Conservation (phyloP, 2,797 vertebrate genomes). For the Loriculus beryllinus region DNA sequence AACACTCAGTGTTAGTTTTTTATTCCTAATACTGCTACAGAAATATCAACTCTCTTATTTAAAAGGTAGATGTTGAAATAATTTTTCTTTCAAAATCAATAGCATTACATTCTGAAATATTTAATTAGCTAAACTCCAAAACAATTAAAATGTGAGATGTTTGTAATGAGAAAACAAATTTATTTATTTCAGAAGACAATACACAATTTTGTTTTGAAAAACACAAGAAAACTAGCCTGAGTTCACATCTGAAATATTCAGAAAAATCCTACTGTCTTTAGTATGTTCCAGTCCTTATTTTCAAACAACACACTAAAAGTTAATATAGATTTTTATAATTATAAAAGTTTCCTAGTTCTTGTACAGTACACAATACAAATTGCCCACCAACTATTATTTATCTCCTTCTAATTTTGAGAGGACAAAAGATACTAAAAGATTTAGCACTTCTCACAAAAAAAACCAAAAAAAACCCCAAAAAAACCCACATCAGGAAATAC, state of each 20-base stretch:
- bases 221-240: constrained; percentile 99
- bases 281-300: constrained; percentile 91
- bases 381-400: constrained; percentile 91
- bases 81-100: constrained; percentile 20
- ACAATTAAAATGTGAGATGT: constrained; percentile 45
- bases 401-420: constrained; percentile 88
- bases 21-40: constrained; percentile 46
- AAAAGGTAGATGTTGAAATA: constrained; percentile 26
- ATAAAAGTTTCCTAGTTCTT: constrained; percentile 95
- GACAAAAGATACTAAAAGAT: constrained; percentile 90
- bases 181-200: constrained; percentile 98
- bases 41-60: constrained; percentile 60
- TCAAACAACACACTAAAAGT: constrained; percentile 98
- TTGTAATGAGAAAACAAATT: constrained; percentile 94
- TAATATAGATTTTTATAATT: constrained; percentile 96
- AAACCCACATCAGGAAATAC: constrained; percentile 85
- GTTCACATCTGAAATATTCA: constrained; percentile 99
- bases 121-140: background rate
- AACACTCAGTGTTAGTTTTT: constrained; percentile 58
- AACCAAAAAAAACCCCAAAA: too few species aligned
- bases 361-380: constrained; percentile 99
- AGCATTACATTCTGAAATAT: background rate
- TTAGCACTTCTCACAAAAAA: constrained; percentile 86
- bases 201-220: constrained; percentile 95
- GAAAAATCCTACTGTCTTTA: constrained; percentile 99